Conservation (phyloP, 2,113 vertebrate species). For the Paramormyrops kingsleyae region DNA sequence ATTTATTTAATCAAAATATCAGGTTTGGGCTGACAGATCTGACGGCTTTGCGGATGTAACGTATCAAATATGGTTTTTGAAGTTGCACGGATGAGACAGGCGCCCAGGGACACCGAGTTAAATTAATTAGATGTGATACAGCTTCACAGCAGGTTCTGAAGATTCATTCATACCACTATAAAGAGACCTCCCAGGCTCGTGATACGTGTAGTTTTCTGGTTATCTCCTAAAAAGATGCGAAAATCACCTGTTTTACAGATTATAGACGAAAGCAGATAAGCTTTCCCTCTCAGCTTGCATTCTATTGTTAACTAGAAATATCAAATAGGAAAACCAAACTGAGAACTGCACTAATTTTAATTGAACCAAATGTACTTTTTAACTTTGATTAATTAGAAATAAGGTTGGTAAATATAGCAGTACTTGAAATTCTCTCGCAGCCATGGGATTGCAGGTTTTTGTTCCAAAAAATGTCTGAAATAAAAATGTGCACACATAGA, state of each 20-base stretch:
- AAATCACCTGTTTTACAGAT: constrained; percentile 38
- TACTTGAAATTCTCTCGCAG: not conserved
- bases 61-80: not conserved
- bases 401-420: not conserved
- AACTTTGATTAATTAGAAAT: too few relatives aligned
- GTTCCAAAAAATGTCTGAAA: too few relatives aligned
- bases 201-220: not conserved
- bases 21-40: not conserved
- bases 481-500: not conserved
- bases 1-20: not conserved
- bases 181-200: not conserved
- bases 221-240: not conserved
- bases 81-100: not conserved
- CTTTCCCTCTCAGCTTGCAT: constrained; percentile 10
- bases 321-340: not conserved
- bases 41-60: not conserved
- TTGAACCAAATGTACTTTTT: too few relatives aligned
- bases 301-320: not conserved
- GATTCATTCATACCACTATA: not conserved
- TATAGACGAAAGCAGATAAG: constrained; percentile 23
- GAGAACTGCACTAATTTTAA: not conserved
- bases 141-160: not conserved
- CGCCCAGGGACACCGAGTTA: not conserved
- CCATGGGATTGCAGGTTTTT: not conserved
- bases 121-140: not conserved